Evolutionary conservation across 2,888 invertebrate genomes (phyloP).

Genomic region (Gari tellinella): DNA sequence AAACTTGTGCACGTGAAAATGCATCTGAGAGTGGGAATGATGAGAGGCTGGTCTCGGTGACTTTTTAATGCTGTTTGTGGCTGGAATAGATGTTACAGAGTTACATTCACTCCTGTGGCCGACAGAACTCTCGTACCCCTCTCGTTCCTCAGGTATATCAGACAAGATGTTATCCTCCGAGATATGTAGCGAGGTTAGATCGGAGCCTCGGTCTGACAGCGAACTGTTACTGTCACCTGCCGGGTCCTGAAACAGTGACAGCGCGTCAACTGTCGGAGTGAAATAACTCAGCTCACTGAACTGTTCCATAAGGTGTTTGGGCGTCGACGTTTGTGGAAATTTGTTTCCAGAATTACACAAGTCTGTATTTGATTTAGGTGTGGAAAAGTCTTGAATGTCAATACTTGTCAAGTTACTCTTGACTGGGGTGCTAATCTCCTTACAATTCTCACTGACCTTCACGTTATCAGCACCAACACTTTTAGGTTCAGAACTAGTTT

Average conservation of each 20-base stretch:
- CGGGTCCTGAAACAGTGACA: constrained; percentile 40
- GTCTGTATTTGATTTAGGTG: too few species aligned
- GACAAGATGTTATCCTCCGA: constrained; percentile 75
- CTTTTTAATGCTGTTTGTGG: constrained; percentile 21
- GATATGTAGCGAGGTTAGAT: constrained; percentile 65
- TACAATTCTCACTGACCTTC: too few species aligned
- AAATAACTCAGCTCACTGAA: constrained; percentile 40
- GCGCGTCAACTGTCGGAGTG: constrained; percentile 31
- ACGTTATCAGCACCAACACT: too few species aligned
- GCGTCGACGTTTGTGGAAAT: constrained; percentile 27
- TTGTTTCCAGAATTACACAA: too few species aligned
- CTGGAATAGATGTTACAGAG: constrained; percentile 44
- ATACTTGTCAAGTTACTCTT: too few species aligned
- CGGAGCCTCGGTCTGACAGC: constrained; percentile 53
- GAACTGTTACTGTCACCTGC: constrained; percentile 56
- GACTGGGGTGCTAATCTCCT: too few species aligned
- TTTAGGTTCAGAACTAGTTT: too few species aligned
- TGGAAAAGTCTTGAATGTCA: too few species aligned
- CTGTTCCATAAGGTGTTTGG: constrained; percentile 31
- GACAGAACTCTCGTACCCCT: constrained; percentile 66
- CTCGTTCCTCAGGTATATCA: constrained; percentile 76
- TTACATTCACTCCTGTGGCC: constrained; percentile 50
- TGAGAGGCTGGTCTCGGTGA: constrained; percentile 11
- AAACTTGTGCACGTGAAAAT: constrained; percentile 28
- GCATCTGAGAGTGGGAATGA: constrained; percentile 17